Percentiles rank a stretch among this genome's conserved stretches.
Conservation (phyloP, 2,797 vertebrate species). For the Acipenser ruthenus region DNA sequence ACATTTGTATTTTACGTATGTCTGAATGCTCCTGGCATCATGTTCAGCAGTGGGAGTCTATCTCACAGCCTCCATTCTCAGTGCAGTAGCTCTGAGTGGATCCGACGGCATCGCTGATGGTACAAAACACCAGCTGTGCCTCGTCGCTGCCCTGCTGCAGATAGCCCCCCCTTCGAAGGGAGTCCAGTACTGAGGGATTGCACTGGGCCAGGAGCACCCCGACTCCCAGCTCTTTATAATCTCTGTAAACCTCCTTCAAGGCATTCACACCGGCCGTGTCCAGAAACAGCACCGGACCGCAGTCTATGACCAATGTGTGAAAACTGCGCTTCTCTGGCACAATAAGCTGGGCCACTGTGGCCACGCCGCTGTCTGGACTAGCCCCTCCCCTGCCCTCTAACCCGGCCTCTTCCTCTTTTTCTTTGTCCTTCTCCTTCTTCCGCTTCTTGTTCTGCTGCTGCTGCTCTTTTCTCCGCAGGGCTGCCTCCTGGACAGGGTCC, state of each 20-base stretch:
- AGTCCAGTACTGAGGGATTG: conserved; percentile 67
- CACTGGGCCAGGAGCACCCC: conserved; percentile 76
- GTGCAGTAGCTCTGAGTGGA: conserved; percentile 47
- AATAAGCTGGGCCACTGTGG: conserved; percentile 35
- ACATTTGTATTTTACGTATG: conserved; percentile 16
- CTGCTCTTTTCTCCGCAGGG: conserved; percentile 52
- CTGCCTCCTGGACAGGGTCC: conserved; percentile 65
- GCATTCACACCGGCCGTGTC: conserved; percentile 80
- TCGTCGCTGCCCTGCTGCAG: conserved; percentile 44
- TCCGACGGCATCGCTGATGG: conserved; percentile 71
- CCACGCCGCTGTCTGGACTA: background rate
- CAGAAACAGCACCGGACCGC: conserved; percentile 75
- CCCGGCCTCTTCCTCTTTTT: background rate
- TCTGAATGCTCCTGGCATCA: background rate
- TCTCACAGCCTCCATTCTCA: conserved; percentile 41
- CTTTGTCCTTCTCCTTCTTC: background rate
- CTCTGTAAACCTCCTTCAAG: conserved; percentile 76
- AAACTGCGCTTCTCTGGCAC: conserved; percentile 32
- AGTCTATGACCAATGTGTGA: conserved; percentile 81
- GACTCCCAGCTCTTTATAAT: conserved; percentile 70
- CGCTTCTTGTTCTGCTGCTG: conserved; percentile 50
- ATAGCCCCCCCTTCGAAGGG: conserved; percentile 69
- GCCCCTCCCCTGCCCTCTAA: background rate
- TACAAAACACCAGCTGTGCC: conserved; percentile 61
- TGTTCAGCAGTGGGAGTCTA: conserved; percentile 20